phyloP scores from a whole-genome alignment of 2,888 invertebrate species.

The Xestia c-nigrum region DNA sequence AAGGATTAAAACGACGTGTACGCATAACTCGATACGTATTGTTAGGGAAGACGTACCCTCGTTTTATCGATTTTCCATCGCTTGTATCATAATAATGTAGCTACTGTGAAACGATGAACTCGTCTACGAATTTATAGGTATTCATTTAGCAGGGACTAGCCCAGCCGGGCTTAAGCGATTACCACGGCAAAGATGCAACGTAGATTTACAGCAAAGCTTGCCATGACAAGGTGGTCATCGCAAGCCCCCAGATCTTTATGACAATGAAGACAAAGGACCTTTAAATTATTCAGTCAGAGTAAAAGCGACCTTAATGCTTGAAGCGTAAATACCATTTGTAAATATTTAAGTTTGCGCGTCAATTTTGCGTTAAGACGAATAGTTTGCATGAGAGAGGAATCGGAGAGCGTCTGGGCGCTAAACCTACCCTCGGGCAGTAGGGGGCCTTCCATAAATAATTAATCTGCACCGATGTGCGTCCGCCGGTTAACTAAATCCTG shows the following conservation, averaged over 20 bases:
- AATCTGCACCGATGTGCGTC: conserved; percentile 87
- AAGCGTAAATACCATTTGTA: conserved; percentile 82
- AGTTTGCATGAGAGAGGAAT: conserved; percentile 89
- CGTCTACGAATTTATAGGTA: conserved; percentile 81
- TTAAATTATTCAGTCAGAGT: conserved; percentile 87
- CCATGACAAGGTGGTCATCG: conserved; percentile 90
- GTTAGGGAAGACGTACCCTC: conserved; percentile 63
- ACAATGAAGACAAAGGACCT: conserved; percentile 89
- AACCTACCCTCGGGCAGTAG: conserved; percentile 83
- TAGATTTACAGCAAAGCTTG: conserved; percentile 88
- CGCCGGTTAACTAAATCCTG: conserved; percentile 86
- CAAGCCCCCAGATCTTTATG: conserved; percentile 87
- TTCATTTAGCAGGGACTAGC: conserved; percentile 83
- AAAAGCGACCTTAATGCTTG: conserved; percentile 86
- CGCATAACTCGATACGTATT: conserved; percentile 84
- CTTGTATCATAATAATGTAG: conserved; percentile 57
- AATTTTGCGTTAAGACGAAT: conserved; percentile 88
- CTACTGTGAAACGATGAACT: conserved; percentile 56
- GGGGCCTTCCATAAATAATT: conserved; percentile 88
- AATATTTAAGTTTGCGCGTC: conserved; percentile 86
- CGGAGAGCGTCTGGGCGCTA: conserved; percentile 87
- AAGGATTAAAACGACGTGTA: conserved; percentile 91
- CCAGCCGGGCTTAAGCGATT: conserved; percentile 86
- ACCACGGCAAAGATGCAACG: conserved; percentile 88
- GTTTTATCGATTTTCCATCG: conserved; percentile 66